Evolutionary conservation across 2,888 invertebrate species (phyloP).

Genomic region (Melinaea marsaeus): DNA sequence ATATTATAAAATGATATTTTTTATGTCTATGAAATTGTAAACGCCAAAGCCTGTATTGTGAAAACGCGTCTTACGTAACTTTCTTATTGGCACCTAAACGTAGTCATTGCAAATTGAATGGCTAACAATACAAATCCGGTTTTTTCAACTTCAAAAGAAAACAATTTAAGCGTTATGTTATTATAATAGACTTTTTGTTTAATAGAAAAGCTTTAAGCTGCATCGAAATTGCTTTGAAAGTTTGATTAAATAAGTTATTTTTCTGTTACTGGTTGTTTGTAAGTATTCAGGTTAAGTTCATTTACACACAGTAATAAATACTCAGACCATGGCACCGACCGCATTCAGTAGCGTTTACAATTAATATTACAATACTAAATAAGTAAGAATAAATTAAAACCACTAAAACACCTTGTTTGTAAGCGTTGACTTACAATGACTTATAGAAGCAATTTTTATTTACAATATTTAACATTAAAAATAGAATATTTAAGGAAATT

Average conservation of each 20-base stretch:
- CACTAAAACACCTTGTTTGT: too few species aligned
- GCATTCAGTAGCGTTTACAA: too few species aligned
- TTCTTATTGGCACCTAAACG: slow-evolving; percentile 34
- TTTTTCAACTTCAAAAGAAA: slow-evolving; percentile 32
- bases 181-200: slow-evolving; percentile 22
- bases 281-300: neutral
- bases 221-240: slow-evolving; percentile 15
- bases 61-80: slow-evolving; percentile 28
- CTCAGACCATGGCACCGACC: too few species aligned
- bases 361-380: too few species aligned
- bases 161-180: slow-evolving; percentile 21
- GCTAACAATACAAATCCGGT: slow-evolving; percentile 36
- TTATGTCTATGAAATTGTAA: neutral
- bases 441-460: too few species aligned
- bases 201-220: slow-evolving; percentile 14
- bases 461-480: too few species aligned
- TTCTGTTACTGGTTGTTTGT: neutral
- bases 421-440: too few species aligned
- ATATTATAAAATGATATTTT: neutral
- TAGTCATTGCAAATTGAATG: slow-evolving; percentile 37
- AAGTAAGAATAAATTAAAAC: too few species aligned
- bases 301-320: neutral
- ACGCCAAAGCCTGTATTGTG: slow-evolving; percentile 14
- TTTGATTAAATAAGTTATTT: neutral
- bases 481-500: too few species aligned